Evolutionary conservation across 2,888 invertebrate species (phyloP), one percentile per base, ranked within the genome.

Genomic region (Agonopterix arenella): DNA sequence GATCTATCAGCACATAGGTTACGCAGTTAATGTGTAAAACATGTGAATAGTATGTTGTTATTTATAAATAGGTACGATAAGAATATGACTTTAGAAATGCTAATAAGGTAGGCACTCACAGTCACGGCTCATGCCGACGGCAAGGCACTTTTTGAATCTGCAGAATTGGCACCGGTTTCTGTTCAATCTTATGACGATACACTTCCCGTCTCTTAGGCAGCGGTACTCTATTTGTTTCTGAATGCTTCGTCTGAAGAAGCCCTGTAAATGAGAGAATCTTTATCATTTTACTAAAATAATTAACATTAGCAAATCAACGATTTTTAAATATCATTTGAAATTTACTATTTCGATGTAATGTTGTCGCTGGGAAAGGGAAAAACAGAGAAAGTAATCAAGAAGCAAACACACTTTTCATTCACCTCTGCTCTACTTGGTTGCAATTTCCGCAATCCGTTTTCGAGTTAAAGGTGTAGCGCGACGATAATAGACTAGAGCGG

Each of bases 141-240:
- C 94, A 55, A 98, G 91, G 84, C 98, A 98, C 94, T 98, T 98
- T 88, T 96, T 97, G 90, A 98, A 98, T 71, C 98, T 93, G 91
- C 98, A 98, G 84, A 94, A 97, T 84, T 98, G 98, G 84, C 98
- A 98, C 66, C 98, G 93, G 91, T 98, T 98, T 63, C 98, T 91
- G 89, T 97, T 98, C 68, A 97, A 91, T 66, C 98, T 92, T 80
- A 97, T 97, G 53, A 98, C 97, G 70, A 97, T 90, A 82, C 98
- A 98, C 91, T 97, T 97, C 68, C 97, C 97, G 90, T 97, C 97
- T 59, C 97, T 91, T 68, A 98, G 90, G 82, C 98, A 98, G 71
- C 97, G 92, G 88, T 98, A 98, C 79, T 98, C 98, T 73, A 98
- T 98, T 89, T 98, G 97, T 81, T 98, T 97, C 84, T 98, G 98